phyloP scores from a whole-genome alignment of 2,797 vertebrate genomes.

The Brachyrhaphis roseni region DNA sequence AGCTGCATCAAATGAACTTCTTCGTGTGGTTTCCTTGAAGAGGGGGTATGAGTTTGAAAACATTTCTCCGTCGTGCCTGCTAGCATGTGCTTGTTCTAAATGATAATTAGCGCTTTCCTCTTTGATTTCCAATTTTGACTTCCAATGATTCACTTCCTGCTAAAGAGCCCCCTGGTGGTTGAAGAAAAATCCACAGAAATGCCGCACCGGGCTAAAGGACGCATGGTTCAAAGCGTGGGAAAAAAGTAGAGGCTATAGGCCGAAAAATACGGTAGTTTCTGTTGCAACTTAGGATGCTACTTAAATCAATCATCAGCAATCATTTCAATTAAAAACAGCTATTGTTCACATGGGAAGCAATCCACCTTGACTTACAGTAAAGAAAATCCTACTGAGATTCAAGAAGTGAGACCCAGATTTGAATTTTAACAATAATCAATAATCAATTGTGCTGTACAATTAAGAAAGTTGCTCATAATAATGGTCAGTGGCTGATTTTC shows the following conservation, averaged over 20 bases:
- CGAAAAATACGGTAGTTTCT: background rate
- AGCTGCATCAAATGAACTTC: no score
- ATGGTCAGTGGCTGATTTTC: background rate
- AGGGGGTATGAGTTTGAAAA: no score
- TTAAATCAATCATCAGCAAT: background rate
- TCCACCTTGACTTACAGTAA: background rate
- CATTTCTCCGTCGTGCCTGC: no score
- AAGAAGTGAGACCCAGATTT: background rate
- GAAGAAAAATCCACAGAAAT: no score
- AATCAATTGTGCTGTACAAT: conserved; percentile 4
- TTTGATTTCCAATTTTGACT: no score
- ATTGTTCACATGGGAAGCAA: background rate
- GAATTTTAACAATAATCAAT: conserved; percentile 7
- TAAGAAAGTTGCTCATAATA: background rate
- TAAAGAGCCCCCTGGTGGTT: no score
- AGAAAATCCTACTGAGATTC: background rate
- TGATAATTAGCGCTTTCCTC: no score
- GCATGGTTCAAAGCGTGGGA: no score
- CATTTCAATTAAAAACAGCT: background rate
- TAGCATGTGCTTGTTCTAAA: no score
- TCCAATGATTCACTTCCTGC: no score
- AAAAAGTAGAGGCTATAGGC: no score
- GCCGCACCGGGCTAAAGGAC: rapidly evolving
- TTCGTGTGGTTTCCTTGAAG: no score
- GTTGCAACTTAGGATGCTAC: background rate